Base-by-base conservation (phyloP, 2,888 invertebrate species). In the Drosophila siamana region DNA sequence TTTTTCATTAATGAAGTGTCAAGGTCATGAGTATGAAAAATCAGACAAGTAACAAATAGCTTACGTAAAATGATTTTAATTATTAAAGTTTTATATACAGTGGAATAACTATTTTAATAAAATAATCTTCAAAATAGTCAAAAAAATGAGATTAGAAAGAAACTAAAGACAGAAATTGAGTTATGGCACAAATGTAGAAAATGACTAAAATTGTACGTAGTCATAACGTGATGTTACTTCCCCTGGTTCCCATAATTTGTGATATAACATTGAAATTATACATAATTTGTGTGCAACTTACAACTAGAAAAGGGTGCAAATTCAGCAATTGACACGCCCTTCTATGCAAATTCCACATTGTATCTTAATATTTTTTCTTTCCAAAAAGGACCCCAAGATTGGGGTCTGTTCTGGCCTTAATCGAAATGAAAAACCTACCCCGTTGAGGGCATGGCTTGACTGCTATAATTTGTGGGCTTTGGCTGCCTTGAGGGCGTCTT, bases 401-500 rank as follows among this genome's bases (percentile, higher is more conserved):
- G 40, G 24, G 16, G 24, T 36, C 38, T 26, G 16, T 36, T 22
- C 54, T 66, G 74, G 56, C 44, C 61, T 55, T 46, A 77, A 66
- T 73, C 55, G 52, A 69, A 43, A 40, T 47, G 55, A 47, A 75
- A 75, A 68, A 78, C 38, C 63, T 52, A 78, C 78, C 74, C 78
- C 55, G 22, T 43, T 8, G 11, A 13, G 54, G 43, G 22, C 40
- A 19, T 22, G 52, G 44, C 6, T 43, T 63, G 78, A 36, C 48
- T 70, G 64, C 88, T 69, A 83, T 82, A 88, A 82, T 88, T 82
- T 82, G 88, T 82, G 78, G 82, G 80, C 74, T 88, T 79, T 73
- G 78, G 59, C 73, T 86, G 82, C 86, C 88, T 80, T 54, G 82
- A 83, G 82, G 82, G 86, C 82, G 88, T 82, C 88, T 82, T 82